Base-by-base conservation (phyloP, 1,140 invertebrate genomes). In the Scaptomyza hsui region DNA sequence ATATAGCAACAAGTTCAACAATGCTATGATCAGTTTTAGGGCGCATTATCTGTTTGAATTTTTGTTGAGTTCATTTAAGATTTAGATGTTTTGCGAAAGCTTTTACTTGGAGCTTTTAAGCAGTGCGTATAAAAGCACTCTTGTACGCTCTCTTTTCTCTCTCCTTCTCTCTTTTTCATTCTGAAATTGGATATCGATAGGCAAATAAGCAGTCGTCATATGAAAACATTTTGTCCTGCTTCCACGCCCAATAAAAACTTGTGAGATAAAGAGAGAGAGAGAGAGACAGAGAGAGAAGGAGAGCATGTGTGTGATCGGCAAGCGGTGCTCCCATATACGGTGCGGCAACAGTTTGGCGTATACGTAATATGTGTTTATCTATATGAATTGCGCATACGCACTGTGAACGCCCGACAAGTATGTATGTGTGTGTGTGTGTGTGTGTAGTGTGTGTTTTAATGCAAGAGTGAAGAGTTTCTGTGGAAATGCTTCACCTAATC, bases 341-440 rank as follows among this genome's bases (percentile, higher is more conserved):
- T 72, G 71, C 57, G 81, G 49, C 48, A 68, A 29, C 7, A n/a
- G 59, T 45, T 29, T 59, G 79, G 77, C 81, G 81, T 86, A 86
- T 86, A 86, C 81, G 82, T 86, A 81, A 86, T 86, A 80, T 77
- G 47, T 61, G 37, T 42, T 57, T 56, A 57, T 74, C 48, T 68
- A 62, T 70, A 64, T 35, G 35, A 29, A 85, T 86, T 59, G 82
- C 81, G 81, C 82, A 85, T 88, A 86, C 81, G 81, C 81, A 81
- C 68, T 85, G 81, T 71, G 42, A 29, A n/a, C 15, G 18, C 9
- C 47, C 3, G 5, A 6, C 16, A 29, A 18, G 16, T 15, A 10
- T 21, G 32, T 29, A 16, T 39, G n/a, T 37, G 41, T 47, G 21
- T 12, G 19, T 13, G 24, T 24, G 51, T 15, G 41, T 35, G 39